Evolutionary conservation across 2,113 vertebrate species (phyloP).

Genomic region (Carassius carassius): DNA sequence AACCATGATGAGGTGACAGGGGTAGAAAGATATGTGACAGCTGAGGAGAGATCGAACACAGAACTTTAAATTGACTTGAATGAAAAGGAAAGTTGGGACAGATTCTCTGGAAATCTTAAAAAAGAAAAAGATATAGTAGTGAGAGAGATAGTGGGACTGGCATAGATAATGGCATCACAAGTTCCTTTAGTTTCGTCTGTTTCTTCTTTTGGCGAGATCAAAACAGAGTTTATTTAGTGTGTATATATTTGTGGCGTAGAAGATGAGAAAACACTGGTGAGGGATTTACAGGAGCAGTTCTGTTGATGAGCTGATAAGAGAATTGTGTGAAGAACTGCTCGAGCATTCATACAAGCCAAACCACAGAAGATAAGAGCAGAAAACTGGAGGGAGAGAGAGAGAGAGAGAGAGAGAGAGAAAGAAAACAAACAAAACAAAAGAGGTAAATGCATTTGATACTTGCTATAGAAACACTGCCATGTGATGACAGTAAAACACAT

Average conservation of each 20-base stretch:
- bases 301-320: conserved; percentile 31
- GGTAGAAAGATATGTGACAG: conserved; percentile 34
- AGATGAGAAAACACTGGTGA: neutral
- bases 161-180: conserved; percentile 21
- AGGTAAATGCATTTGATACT: neutral
- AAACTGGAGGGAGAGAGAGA: neutral
- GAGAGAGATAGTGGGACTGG: neutral
- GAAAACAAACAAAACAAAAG: too few relatives aligned
- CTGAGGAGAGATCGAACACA: conserved; percentile 43
- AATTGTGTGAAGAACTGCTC: conserved; percentile 14
- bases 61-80: conserved; percentile 44
- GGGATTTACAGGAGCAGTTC: conserved; percentile 30
- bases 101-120: neutral
- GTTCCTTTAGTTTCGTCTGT: neutral
- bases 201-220: conserved; percentile 24
- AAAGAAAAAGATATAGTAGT: neutral
- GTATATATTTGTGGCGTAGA: neutral
- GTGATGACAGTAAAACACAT: neutral
- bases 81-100: neutral
- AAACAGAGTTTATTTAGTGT: conserved; percentile 12
- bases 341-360: conserved; percentile 15
- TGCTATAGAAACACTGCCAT: neutral
- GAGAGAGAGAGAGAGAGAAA: neutral
- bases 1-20: conserved; percentile 27
- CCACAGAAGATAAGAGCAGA: neutral